Conservation (phyloP, 2,797 vertebrate species). For the Alauda arvensis region DNA sequence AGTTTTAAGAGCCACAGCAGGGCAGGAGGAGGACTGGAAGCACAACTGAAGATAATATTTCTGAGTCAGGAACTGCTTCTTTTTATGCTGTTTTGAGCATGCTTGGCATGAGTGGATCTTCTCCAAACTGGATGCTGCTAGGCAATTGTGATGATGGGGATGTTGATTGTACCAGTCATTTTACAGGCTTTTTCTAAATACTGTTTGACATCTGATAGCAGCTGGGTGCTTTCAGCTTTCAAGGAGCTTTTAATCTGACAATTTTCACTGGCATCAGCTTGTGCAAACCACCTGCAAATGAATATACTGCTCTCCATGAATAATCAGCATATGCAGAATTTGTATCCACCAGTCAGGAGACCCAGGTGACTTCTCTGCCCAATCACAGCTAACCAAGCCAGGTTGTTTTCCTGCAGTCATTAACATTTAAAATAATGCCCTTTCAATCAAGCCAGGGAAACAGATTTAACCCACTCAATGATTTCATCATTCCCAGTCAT, state of each 20-base stretch:
- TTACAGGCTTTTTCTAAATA: neutral
- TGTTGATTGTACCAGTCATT: neutral
- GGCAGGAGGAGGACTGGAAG: neutral
- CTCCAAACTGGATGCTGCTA: neutral
- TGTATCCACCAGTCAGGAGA: neutral
- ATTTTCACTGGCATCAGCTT: neutral
- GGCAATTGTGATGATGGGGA: neutral
- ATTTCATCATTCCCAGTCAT: neutral
- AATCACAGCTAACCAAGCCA: neutral
- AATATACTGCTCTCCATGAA: neutral
- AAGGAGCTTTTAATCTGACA: neutral
- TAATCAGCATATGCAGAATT: neutral
- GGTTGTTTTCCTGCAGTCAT: neutral
- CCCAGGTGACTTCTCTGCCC: neutral
- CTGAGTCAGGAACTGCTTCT: neutral
- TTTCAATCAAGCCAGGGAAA: neutral
- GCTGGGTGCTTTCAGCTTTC: constrained; percentile 23
- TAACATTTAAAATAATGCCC: neutral
- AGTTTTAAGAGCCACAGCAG: neutral
- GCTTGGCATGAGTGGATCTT: neutral
- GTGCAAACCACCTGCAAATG: neutral
- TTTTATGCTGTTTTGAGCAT: neutral
- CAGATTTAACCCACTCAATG: neutral
- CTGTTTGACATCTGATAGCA: neutral
- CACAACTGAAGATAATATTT: neutral